These are phyloP conservation scores for Periophthalmodon schlosseri DNA, from an alignment of 2,113 vertebrate species.

Conservation along the genomic window DNA sequence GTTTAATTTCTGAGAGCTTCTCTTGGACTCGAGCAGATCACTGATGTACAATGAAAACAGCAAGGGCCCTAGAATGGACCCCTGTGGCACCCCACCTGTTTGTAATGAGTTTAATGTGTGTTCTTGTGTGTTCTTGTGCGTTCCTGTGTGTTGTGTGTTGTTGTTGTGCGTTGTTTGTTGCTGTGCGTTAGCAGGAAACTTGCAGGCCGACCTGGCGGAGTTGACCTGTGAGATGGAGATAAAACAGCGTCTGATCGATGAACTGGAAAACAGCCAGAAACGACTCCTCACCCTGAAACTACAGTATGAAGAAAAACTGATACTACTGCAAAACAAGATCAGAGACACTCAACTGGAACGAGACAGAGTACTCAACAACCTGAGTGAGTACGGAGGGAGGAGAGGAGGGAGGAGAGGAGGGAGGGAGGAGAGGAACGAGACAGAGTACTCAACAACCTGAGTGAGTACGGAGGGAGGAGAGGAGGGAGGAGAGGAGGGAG, in stretches of 20 bases:
- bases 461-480: too few species aligned
- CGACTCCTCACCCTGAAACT: slow-evolving; percentile 92
- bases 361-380: slow-evolving; percentile 94
- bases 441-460: too few species aligned
- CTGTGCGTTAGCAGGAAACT: slow-evolving; percentile 77
- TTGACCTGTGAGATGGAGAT: slow-evolving; percentile 98
- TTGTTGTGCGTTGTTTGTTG: too few species aligned
- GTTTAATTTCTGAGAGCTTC: too few species aligned
- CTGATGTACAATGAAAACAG: not conserved
- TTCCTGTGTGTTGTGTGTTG: not conserved
- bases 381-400: slow-evolving; percentile 79
- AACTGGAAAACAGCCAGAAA: slow-evolving; percentile 95
- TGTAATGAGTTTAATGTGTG: not conserved
- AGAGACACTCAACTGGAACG: slow-evolving; percentile 94
- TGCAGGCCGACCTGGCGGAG: slow-evolving; percentile 92
- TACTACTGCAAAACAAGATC: slow-evolving; percentile 96
- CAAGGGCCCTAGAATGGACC: not conserved
- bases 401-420: too few species aligned
- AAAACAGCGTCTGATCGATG: slow-evolving; percentile 97
- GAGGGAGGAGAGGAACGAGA: too few species aligned
- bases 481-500: too few species aligned
- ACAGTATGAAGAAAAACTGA: slow-evolving; percentile 97
- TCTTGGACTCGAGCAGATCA: not conserved
- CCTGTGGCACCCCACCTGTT: not conserved
- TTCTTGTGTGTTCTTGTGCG: too few species aligned